phyloP scores from a whole-genome alignment of 2,113 vertebrate genomes.

The Prionailurus viverrinus region DNA sequence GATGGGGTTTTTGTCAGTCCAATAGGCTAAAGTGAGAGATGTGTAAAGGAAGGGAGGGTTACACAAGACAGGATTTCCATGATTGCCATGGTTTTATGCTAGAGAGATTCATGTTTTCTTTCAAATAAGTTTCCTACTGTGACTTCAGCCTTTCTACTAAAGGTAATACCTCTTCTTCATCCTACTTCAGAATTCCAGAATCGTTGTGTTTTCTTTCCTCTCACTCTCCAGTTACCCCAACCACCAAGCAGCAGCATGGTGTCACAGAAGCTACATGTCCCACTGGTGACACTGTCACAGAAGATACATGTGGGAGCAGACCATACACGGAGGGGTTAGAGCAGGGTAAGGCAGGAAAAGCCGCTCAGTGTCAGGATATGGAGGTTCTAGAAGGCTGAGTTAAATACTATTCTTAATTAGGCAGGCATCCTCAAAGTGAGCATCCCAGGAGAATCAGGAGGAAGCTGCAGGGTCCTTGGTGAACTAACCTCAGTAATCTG shows the following conservation, averaged over 20 bases:
- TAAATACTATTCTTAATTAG: not conserved
- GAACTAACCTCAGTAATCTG: not conserved
- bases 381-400: not conserved
- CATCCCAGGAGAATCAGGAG: not conserved
- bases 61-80: not conserved
- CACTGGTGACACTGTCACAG: not conserved
- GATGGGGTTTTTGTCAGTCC: not conserved
- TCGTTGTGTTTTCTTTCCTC: not conserved
- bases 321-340: accelerated
- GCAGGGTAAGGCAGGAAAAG: accelerated
- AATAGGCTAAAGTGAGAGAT: not conserved
- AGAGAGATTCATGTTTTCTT: not conserved
- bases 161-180: not conserved
- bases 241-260: not conserved
- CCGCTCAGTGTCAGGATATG: not conserved
- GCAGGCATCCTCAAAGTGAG: not conserved
- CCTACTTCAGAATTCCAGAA: not conserved
- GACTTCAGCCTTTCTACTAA: not conserved
- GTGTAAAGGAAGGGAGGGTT: too few species aligned
- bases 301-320: not conserved
- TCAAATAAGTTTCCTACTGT: not conserved
- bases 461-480: not conserved
- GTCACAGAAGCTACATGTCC: not conserved
- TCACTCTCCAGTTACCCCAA: not conserved
- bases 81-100: not conserved